Conservation (phyloP, 2,888 invertebrate genomes). For the Schizaphis graminum region DNA sequence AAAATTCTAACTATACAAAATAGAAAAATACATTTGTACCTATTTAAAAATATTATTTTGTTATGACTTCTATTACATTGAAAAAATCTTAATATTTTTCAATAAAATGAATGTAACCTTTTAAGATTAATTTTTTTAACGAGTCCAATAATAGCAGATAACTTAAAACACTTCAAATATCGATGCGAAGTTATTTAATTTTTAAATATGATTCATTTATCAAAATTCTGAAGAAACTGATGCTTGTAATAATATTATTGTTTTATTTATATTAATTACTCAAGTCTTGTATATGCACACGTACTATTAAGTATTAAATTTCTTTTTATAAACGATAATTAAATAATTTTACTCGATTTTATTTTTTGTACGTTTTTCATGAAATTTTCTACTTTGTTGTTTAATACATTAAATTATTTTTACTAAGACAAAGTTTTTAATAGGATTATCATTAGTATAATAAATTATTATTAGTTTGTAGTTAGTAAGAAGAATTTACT, state of each 20-base stretch:
- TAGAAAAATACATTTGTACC: neutral
- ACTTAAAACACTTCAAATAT: neutral
- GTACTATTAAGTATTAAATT: neutral
- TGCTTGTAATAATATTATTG: too few species aligned
- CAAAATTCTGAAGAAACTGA: too few species aligned
- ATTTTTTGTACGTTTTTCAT: neutral
- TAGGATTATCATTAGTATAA: too few species aligned
- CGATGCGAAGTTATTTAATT: neutral
- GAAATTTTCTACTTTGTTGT: neutral
- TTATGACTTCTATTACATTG: too few species aligned
- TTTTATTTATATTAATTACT: too few species aligned
- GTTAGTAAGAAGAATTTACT: too few species aligned
- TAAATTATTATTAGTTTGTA: too few species aligned
- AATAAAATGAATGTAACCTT: neutral
- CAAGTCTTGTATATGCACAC: too few species aligned
- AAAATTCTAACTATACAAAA: neutral
- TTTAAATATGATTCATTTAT: neutral
- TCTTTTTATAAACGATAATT: neutral
- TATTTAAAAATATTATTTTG: neutral
- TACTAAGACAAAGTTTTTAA: neutral
- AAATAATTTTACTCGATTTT: neutral
- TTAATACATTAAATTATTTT: neutral
- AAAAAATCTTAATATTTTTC: neutral
- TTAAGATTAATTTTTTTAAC: neutral
- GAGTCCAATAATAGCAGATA: neutral